Base-by-base conservation (phyloP, 2,888 invertebrate species). In the Seira ritae region DNA sequence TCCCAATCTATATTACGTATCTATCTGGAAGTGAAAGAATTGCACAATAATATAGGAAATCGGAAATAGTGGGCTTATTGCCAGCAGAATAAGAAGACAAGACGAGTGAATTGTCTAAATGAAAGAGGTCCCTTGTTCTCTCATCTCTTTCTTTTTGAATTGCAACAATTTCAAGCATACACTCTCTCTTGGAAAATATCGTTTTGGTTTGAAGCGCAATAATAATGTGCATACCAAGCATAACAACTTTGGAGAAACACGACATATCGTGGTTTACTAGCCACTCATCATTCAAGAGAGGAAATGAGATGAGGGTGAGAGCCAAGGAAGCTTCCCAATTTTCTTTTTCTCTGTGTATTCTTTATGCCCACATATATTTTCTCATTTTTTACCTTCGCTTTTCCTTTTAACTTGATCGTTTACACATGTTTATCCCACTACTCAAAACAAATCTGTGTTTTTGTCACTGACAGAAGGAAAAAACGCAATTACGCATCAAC, bases 391-490 rank as follows among this genome's bases (percentile, higher is more conserved):
- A 23, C 17, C 37, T 67, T 17, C 67, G n/a, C 67, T 67, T 67
- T 12, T 31, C 31, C 22, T 68, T n/a, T 31, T 6, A n/a, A n/a
- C n/a, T 23, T 69, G 75, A 75, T 75, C 55, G 75, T 20, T 68
- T 66, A 77, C 77, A 77, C 23, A 70, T 77, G 77, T 77, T 22
- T n/a, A n/a, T n/a, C n/a, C n/a, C n/a, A n/a, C n/a, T n/a, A n/a
- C n/a, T n/a, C n/a, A n/a, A n/a, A n/a, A n/a, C n/a, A n/a, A n/a
- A n/a, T n/a, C n/a, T 70, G 19, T 46, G 20, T 70, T 46, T 22
- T 15, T 37, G 3, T 70, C 3, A 46, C 20, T 24, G n/a, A n/a
- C n/a, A n/a, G n/a, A n/a, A n/a, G n/a, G n/a, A n/a, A n/a, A n/a
- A 37, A 42, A 69, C 69, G 69, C 69, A 69, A 69, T 69, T 70